Base-by-base conservation (phyloP, 2,797 vertebrate species). In the Dendrocincla fuliginosa region DNA sequence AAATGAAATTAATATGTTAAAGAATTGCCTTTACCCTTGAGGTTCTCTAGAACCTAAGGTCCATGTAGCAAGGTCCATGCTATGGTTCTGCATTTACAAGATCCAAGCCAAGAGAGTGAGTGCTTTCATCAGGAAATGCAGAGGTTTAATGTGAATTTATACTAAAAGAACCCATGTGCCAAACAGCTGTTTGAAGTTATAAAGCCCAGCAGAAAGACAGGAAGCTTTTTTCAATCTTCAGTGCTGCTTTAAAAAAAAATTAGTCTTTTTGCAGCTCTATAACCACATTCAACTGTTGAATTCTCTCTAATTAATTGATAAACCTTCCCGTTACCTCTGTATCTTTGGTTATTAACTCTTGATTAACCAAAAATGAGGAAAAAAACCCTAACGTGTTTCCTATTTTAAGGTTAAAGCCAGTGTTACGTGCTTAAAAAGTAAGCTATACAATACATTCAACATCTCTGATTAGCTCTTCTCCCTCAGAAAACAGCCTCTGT, bases 31-130 rank as follows among this genome's bases (percentile, higher is more conserved):
- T 80, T 33, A 6, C 10, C 4, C 2, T 63, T 32, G 41, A 11
- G 33, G 23, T 32, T 83, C n/a, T 44, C 44, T 35, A 52, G 9
- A 37, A 1, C 15, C 30, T 67, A 16, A 52, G 17, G 42, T 18
- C 12, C 20, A 16, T 35, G 16, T 20, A 49, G 13, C 0, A 0
- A 75, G 8, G 4, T 88, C 47, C 10, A 5, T 6, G 9, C 0
- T 0, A 3, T 22, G 5, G 7, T 44, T 87, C 8, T 16, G 9
- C 13, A 1, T 3, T 61, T 74, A 32, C 3, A 74, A 11, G 7
- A 60, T 19, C 16, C 5, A 47, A 73, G 5, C 12, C 27, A 73
- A 55, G 25, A 22, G 8, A 79, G 9, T 0, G 13, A 92, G 3
- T 24, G 9, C 3, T 83, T 76, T 44, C 47, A 67, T 37, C 24